A percentile compares a stretch with the other conserved stretches of the same genome.
Evolutionary conservation across 2,888 invertebrate species (phyloP).

Genomic region (Drosophila mimetica): DNA sequence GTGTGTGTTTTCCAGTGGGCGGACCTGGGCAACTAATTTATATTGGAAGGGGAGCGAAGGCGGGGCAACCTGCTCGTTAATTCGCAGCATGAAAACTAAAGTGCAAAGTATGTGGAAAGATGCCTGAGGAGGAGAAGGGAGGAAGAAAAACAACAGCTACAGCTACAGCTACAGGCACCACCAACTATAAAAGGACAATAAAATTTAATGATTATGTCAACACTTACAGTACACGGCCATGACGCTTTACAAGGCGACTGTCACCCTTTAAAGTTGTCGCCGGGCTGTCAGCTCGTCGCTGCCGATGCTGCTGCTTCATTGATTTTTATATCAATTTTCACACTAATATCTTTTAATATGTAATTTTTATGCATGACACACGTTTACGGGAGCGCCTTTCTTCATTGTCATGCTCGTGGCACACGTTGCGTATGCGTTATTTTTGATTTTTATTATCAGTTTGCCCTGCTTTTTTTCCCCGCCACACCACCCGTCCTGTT

Average conservation of each 20-base stretch:
- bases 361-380: conserved; percentile 76
- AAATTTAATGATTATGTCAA: conserved; percentile 80
- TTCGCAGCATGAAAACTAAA: conserved; percentile 77
- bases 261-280: conserved; percentile 71
- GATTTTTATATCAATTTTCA: conserved; percentile 80
- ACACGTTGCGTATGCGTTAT: conserved; percentile 62
- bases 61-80: conserved; percentile 69
- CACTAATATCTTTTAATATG: conserved; percentile 79
- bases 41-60: conserved; percentile 36
- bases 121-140: conserved; percentile 3
- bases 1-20: conserved; percentile 38
- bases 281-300: conserved; percentile 25
- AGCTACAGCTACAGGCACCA: conserved; percentile 20
- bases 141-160: conserved; percentile 10
- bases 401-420: conserved; percentile 50
- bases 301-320: conserved; percentile 61
- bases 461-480: conserved; percentile 18
- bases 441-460: conserved; percentile 71
- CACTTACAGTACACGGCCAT: conserved; percentile 68
- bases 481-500: too few relatives aligned
- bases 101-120: conserved; percentile 64
- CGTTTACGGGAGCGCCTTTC: conserved; percentile 17
- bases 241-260: conserved; percentile 63
- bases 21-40: conserved; percentile 48
- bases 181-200: conserved; percentile 57